Evolutionary conservation across 2,797 vertebrate genomes (phyloP).

Genomic region (Sarcoramphus papa): DNA sequence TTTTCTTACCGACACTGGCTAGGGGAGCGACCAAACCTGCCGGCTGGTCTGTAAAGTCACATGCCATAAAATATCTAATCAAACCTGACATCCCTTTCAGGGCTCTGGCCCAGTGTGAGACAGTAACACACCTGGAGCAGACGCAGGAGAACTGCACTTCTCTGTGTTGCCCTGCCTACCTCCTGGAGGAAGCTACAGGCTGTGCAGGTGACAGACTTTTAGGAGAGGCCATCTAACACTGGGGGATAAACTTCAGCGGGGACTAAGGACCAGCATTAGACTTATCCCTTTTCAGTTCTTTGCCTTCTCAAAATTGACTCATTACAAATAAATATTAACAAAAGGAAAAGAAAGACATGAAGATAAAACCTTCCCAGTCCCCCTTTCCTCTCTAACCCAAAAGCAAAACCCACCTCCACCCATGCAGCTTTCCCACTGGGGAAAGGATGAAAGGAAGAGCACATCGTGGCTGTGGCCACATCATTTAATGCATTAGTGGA

Average conservation of each 20-base stretch:
- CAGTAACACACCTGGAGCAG: neutral
- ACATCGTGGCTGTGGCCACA: fast-evolving
- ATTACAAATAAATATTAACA: neutral
- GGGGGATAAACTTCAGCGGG: neutral
- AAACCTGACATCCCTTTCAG: neutral
- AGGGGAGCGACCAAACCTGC: neutral
- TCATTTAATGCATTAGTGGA: neutral
- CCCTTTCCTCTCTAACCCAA: neutral
- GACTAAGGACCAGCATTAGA: neutral
- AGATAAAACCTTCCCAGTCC: neutral
- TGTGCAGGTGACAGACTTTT: neutral
- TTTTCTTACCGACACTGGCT: neutral
- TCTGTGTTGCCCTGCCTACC: neutral
- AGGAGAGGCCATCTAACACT: neutral
- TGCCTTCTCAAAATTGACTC: neutral
- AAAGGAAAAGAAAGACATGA: neutral
- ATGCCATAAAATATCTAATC: neutral
- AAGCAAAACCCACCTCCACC: neutral
- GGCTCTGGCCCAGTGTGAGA: neutral
- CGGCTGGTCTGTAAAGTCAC: neutral
- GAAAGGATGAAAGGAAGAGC: neutral
- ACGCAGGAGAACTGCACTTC: neutral
- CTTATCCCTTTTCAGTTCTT: neutral
- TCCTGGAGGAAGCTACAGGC: neutral
- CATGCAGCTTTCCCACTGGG: neutral